Evolutionary conservation across 2,888 invertebrate species (phyloP), one percentile per base, ranked within the genome.

Genomic region (Leptopilina myrica): DNA sequence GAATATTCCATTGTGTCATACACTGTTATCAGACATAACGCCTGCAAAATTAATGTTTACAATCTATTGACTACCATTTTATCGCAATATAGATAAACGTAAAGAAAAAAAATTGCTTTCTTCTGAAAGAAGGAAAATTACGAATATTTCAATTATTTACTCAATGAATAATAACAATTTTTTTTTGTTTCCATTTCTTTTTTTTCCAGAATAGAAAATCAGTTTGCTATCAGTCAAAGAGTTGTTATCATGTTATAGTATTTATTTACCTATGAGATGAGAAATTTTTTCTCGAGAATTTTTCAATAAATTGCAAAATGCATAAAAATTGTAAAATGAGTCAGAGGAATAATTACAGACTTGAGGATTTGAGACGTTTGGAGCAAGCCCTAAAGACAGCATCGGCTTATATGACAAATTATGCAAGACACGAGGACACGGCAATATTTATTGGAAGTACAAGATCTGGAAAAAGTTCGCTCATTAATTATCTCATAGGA

Each of bases 281-380:
- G 8, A 43, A 43, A 43, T 43, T 43, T 33, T 1, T 33, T 33
- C 33, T 33, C 33, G 43, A 43, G 43, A 8, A 43, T 43, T 43
- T 43, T 7, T 43, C 7, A 8, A 43, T 8, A 43, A 43, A 26
- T 20, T 64, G 9, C 8, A 66, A 43, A 66, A 66, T 66, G 43
- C 46, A 43, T 7, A 46, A 46, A 46, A 40, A n/a, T 66, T 46
- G n/a, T 7, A 43, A 43, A 15, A 43, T 43, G 14, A 43, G 15
- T 66, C 46, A 15, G 9, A 8, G 15, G 1, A 43, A 43, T n/a
- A 66, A 66, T 66, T 66, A 43, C 8, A 43, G 66, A 66, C 66
- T 66, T 40, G 66, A 66, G 8, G 46, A 66, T 66, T 66, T 66
- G 14, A 66, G 66, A 66, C 66, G 66, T 43, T 67, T 67, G 9